A percentile compares a stretch with the other conserved stretches of the same genome.
phyloP scores from a whole-genome alignment of 2,888 invertebrate genomes.

The Mamestra brassicae region DNA sequence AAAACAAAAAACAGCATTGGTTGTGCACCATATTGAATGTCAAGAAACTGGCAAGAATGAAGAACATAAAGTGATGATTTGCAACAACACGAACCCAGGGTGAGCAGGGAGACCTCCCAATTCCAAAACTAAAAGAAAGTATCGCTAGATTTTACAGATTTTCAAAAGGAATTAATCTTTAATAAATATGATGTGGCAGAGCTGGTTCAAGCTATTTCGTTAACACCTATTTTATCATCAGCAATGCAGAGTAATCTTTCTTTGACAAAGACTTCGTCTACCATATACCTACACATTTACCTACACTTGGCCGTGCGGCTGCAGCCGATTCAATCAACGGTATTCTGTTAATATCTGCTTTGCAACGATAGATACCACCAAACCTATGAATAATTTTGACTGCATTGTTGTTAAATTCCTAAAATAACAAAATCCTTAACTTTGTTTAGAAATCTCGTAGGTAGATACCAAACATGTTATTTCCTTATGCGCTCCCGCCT shows the following conservation, averaged over 20 bases:
- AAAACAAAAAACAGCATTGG: neutral
- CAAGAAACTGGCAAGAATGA: neutral
- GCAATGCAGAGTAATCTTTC: neutral
- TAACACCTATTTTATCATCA: neutral
- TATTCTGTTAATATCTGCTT: conserved; percentile 1
- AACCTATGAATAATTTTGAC: neutral
- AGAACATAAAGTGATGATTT: neutral
- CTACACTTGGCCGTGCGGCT: too few relatives aligned
- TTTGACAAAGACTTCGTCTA: neutral
- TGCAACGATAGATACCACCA: neutral
- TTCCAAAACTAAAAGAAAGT: neutral
- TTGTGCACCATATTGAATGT: neutral
- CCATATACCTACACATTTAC: neutral
- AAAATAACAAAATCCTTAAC: neutral
- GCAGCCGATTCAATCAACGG: neutral
- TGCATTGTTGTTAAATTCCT: neutral
- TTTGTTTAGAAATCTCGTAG: neutral
- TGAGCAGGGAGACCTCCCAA: neutral
- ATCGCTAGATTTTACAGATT: neutral
- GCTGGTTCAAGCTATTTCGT: neutral
- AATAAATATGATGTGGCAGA: neutral
- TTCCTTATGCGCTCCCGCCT: too few relatives aligned
- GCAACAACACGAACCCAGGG: neutral
- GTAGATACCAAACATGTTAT: too few relatives aligned
- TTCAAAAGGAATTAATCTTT: neutral